A percentile compares a stretch with the other conserved stretches of the same genome.
These are phyloP conservation scores for Crossaster papposus DNA, from an alignment of 53 echinoderm and acorn worm genomes.

Conservation along the genomic window DNA sequence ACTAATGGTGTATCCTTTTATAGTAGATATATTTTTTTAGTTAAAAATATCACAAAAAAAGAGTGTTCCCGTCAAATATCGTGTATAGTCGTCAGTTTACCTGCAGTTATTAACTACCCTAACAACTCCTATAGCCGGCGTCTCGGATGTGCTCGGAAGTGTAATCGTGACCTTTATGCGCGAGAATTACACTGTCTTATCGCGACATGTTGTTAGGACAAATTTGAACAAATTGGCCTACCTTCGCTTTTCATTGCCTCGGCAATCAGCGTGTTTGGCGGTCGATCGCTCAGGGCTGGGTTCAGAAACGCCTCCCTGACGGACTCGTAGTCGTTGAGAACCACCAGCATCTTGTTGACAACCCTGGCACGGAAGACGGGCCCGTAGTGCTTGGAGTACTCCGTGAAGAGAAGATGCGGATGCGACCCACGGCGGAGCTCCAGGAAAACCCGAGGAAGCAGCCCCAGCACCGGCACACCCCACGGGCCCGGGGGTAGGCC, in stretches of 20 bases:
- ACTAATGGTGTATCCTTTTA: too few relatives aligned
- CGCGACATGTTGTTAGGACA: too few relatives aligned
- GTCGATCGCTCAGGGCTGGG: constrained; percentile 22
- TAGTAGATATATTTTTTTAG: too few relatives aligned
- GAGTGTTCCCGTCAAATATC: too few relatives aligned
- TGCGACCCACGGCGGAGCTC: constrained; percentile 34
- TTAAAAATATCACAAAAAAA: too few relatives aligned
- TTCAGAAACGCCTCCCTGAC: constrained; percentile 43
- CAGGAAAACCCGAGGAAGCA: constrained; percentile 6
- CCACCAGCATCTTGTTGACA: constrained; percentile 40
- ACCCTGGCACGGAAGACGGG: constrained; percentile 16
- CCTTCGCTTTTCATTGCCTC: constrained; percentile 52
- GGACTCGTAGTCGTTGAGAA: constrained; percentile 37
- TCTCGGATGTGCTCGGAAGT: too few relatives aligned
- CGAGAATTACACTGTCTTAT: too few relatives aligned
- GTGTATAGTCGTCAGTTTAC: too few relatives aligned
- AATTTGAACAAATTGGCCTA: not conserved
- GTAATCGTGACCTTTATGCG: too few relatives aligned
- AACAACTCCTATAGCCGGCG: too few relatives aligned
- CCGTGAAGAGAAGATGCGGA: constrained; percentile 36
- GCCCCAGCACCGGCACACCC: constrained; percentile 31
- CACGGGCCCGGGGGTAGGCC: constrained; percentile 37
- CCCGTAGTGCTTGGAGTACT: constrained; percentile 19
- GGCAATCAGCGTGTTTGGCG: constrained; percentile 38
- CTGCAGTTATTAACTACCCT: too few relatives aligned